Evolutionary conservation across 2,888 invertebrate species (phyloP), one percentile per base, ranked within the genome.

Genomic region (Stenolophus ochropezus): DNA sequence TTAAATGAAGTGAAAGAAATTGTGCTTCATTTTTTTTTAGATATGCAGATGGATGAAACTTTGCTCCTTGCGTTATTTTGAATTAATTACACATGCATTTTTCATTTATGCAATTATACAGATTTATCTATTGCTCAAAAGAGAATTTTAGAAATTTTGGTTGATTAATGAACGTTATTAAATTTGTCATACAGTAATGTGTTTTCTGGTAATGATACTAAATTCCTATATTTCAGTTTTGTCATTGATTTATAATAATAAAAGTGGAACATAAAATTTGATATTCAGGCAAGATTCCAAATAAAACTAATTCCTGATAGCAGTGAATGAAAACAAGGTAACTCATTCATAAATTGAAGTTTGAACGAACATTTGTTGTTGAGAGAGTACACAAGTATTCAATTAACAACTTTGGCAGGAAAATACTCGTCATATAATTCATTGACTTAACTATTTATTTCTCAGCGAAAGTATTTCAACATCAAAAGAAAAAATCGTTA

Each of bases 181-280:
- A 42, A 42, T 42, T 42, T 42, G 33, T 42, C 33, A 42, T 42
- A 11, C 1, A 42, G 8, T 42, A 42, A 42, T 42, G 8, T 4
- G 33, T 42, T 42, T 11, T 42, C 33, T 11, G 33, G 11, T 42
- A 42, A 42, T 42, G 33, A 42, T 42, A 42, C 11, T 65, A 65
- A 65, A 69, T 69, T 69, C 18, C 33, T 69, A 11, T 33, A 69
- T 27, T 42, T 69, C 27, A 18, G 33, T 11, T 18, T 33, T 69
- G 65, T 33, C 65, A 42, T 69, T 69, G 65, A 69, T 69, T 69
- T 69, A 69, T 16, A 69, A 69, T 69, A 69, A 69, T 69, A 69
- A 69, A 69, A 33, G 27, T 16, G 8, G 33, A 69, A 69, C 65
- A 69, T 69, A 69, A 69, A 69, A 69, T 69, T 33, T 69, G 65